Conservation (phyloP, 2,888 invertebrate species). For the Netelia inedita region DNA sequence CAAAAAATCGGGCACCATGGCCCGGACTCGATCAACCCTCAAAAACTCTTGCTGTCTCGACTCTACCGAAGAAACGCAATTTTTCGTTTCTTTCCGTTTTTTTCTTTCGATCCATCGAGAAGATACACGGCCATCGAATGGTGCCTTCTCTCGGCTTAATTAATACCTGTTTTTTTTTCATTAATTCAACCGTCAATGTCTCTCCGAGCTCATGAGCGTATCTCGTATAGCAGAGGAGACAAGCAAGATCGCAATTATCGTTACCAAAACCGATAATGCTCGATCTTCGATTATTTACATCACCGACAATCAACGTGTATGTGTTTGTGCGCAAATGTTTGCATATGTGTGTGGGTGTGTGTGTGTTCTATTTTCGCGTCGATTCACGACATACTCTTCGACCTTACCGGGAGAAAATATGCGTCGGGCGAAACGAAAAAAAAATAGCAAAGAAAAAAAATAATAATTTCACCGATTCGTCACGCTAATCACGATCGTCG, state of each 20-base stretch:
- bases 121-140: constrained; percentile 40
- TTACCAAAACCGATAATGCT: constrained; percentile 30
- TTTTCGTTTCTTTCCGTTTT: constrained; percentile 12
- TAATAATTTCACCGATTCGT: constrained; percentile 27
- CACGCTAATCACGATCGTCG: constrained; percentile 53
- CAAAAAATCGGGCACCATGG: constrained; percentile 30
- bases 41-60: constrained; percentile 41
- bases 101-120: background rate
- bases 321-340: constrained; percentile 55
- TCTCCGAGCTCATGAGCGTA: constrained; percentile 28
- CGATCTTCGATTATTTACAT: constrained; percentile 51
- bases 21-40: constrained; percentile 13
- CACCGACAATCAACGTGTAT: constrained; percentile 50
- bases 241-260: constrained; percentile 51
- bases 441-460: constrained; percentile 10
- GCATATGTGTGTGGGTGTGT: constrained; percentile 43
- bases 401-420: constrained; percentile 51
- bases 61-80: constrained; percentile 32
- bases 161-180: constrained; percentile 53
- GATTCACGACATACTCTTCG: constrained; percentile 72
- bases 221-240: constrained; percentile 45
- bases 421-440: constrained; percentile 42
- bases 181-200: constrained; percentile 43
- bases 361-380: constrained; percentile 47
- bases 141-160: constrained; percentile 28